A percentile compares a stretch with the other conserved stretches of the same genome.
phyloP scores from a whole-genome alignment of 2,888 invertebrate species.

The Glomeris marginata region DNA sequence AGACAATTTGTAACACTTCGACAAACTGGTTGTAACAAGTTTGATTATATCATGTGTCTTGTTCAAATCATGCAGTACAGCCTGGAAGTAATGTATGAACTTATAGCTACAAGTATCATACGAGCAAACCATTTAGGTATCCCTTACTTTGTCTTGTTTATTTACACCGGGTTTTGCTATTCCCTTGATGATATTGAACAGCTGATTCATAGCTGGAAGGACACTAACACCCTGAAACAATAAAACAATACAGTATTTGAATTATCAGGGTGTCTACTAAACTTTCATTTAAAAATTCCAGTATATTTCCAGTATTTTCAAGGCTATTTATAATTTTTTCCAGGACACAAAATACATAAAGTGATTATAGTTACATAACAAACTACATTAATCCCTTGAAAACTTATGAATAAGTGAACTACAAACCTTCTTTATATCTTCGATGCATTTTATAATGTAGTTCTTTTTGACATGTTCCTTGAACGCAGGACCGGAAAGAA shows the following conservation, averaged over 20 bases:
- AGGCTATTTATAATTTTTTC: too few relatives aligned
- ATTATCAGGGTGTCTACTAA: too few relatives aligned
- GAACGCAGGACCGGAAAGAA: slow-evolving; percentile 32
- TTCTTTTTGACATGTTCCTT: slow-evolving; percentile 32
- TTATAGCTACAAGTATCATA: neutral
- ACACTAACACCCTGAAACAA: slow-evolving; percentile 30
- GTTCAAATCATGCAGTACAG: slow-evolving; percentile 32
- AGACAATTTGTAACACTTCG: slow-evolving; percentile 30
- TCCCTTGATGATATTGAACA: slow-evolving; percentile 31
- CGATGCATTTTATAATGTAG: slow-evolving; percentile 34
- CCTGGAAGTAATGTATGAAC: slow-evolving; percentile 20
- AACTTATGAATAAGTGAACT: neutral
- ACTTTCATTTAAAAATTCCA: too few relatives aligned
- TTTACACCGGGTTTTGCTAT: slow-evolving; percentile 28
- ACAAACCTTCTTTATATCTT: slow-evolving; percentile 33
- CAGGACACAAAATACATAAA: too few relatives aligned
- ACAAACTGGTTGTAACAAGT: slow-evolving; percentile 30
- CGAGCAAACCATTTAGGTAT: neutral
- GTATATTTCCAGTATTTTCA: too few relatives aligned
- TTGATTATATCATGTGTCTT: slow-evolving; percentile 33
- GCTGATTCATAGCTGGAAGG: slow-evolving; percentile 30
- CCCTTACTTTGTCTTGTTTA: slow-evolving; percentile 32
- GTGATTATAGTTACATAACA: too few relatives aligned
- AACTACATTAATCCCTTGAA: too few relatives aligned
- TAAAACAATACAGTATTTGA: slow-evolving; percentile 12